Evolutionary conservation across 1,140 invertebrate species (phyloP), one percentile per base, ranked within the genome.

Genomic region (Drosophila paulistorum): DNA sequence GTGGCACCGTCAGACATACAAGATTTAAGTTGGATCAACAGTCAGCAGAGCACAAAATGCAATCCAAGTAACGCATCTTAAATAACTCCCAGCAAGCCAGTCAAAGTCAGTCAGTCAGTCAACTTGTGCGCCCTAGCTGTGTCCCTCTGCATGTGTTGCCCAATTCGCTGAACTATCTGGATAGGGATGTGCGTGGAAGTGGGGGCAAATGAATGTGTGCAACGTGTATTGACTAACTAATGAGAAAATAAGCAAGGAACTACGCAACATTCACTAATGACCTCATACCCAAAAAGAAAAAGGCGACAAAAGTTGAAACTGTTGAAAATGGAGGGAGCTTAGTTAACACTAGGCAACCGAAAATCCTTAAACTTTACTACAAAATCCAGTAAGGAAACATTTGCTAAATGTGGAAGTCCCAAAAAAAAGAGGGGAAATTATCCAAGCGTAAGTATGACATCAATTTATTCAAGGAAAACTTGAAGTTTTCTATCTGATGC

Each of bases 181-280:
- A 9, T 65, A 14, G 23, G 20, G 3, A 20, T 23, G 17, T 17
- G 2, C 14, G 64, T 39, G 30, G 11, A 10, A 20, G 79, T 83
- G 83, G 62, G 61, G 72, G 82, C 69, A 87, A 83, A 83, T 59
- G 33, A 37, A 69, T 79, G 67, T 76, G 67, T 77, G 74, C 71
- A 65, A 81, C 85, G 84, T 89, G 84, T 79, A 84, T 72, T 79
- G 81, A 89, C 80, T 89, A 71, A 58, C 84, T 89, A 89, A 89
- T 89, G 84, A 84, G 84, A 78, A 89, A 78, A 74, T 84, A 82
- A 89, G 68, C 74, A 62, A 65, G 69, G 42, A 59, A 51, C 37
- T 71, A 75, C 70, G 63, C 71, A 82, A 74, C 75, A 57, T 39
- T 58, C 75, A 82, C 79, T 86, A 86, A 86, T 79, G 83, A 86